Percentiles rank a stretch among this genome's conserved stretches.
phyloP scores from a whole-genome alignment of 37 sponge, comb jelly and placozoan genomes.

The Tethya wilhelma region DNA sequence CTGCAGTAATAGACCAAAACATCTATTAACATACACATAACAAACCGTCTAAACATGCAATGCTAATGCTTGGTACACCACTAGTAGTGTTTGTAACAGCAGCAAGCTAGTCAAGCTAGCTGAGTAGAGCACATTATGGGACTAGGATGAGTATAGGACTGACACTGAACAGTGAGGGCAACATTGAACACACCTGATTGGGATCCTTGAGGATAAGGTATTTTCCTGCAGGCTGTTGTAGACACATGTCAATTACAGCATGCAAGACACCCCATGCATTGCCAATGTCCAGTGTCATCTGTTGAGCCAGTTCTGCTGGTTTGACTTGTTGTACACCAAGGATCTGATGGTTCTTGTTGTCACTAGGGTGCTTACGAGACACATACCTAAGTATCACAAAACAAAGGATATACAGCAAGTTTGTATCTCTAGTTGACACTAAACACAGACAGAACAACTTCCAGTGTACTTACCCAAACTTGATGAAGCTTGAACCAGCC shows the following conservation, averaged over 20 bases:
- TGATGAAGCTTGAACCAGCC: slow-evolving; percentile 92
- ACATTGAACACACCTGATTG: slow-evolving; percentile 71
- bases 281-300: slow-evolving; percentile 88
- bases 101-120: no score
- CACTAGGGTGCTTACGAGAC: slow-evolving; percentile 68
- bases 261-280: slow-evolving; percentile 97
- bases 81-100: no score
- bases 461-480: slow-evolving; percentile 90
- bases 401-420: no score
- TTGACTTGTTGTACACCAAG: slow-evolving; percentile 91
- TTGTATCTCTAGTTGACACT: no score
- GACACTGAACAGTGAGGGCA: no score
- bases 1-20: slow-evolving; percentile 30
- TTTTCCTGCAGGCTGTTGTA: slow-evolving; percentile 70
- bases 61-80: no score
- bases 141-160: no score
- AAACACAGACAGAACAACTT: background rate
- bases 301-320: slow-evolving; percentile 89
- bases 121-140: no score
- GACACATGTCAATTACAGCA: slow-evolving; percentile 86
- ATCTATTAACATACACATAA: no score
- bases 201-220: slow-evolving; percentile 94
- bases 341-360: slow-evolving; percentile 84
- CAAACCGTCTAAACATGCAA: no score
- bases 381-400: slow-evolving; percentile 91